Percentiles rank a stretch among this genome's conserved stretches.
Conservation (phyloP, 2,113 vertebrate species). For the Paraplagusia blochii region DNA sequence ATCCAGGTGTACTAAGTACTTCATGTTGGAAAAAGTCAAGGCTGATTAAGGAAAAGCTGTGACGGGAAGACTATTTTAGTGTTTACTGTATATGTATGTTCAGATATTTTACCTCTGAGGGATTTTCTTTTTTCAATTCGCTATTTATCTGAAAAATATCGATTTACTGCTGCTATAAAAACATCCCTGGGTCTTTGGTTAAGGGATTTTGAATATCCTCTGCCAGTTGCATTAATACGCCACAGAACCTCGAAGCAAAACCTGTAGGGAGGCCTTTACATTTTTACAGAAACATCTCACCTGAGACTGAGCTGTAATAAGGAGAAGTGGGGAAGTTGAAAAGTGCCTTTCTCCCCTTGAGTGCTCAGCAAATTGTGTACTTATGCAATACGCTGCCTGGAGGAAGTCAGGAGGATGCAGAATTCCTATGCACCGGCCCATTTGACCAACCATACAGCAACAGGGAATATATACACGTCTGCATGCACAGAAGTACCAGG, state of each 20-base stretch:
- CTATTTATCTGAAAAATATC: no score
- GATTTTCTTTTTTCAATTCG: no score
- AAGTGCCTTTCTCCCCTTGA: neutral
- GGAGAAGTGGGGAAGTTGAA: slow-evolving; percentile 28
- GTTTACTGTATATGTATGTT: no score
- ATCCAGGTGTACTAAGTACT: neutral
- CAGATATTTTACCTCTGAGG: no score
- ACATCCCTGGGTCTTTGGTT: neutral
- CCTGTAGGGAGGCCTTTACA: slow-evolving; percentile 5
- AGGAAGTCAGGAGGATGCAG: slow-evolving; percentile 43
- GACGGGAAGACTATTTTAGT: no score
- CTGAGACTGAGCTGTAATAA: slow-evolving; percentile 8
- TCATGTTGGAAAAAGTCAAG: neutral
- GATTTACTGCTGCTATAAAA: neutral
- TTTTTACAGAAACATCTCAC: slow-evolving; percentile 7
- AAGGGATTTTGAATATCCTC: no score
- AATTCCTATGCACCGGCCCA: slow-evolving; percentile 40
- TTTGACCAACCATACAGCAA: slow-evolving; percentile 42
- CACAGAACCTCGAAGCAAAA: slow-evolving; percentile 2
- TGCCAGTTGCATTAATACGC: neutral
- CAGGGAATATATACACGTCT: neutral
- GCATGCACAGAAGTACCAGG: slow-evolving; percentile 3
- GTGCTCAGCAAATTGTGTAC: slow-evolving; percentile 27
- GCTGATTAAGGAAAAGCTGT: no score
- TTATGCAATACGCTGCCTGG: slow-evolving; percentile 41